A percentile compares a stretch with the other conserved stretches of the same genome.
Evolutionary conservation across 2,113 vertebrate genomes (phyloP).

Genomic region (Tor tambroides): DNA sequence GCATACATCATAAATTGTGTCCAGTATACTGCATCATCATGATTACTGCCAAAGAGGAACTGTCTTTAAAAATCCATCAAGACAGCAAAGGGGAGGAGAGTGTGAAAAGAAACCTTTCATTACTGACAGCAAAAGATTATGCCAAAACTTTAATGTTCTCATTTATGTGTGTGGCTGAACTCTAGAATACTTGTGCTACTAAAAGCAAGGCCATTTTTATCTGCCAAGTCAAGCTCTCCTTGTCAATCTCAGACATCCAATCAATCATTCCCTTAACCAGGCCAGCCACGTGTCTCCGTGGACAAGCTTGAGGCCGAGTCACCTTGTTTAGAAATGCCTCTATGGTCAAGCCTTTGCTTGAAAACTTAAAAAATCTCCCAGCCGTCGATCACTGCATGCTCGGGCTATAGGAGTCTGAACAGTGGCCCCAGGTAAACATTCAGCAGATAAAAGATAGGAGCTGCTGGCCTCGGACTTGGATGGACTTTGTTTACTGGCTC

Average conservation of each 20-base stretch:
- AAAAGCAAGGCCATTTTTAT: slow-evolving; percentile 61
- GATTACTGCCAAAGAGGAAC: slow-evolving; percentile 58
- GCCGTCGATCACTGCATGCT: neutral
- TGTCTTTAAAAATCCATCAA: slow-evolving; percentile 71
- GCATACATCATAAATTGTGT: neutral
- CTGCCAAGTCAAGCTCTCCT: slow-evolving; percentile 50
- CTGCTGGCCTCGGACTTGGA: slow-evolving; percentile 31
- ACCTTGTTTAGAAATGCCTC: slow-evolving; percentile 31
- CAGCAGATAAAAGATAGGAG: slow-evolving; percentile 9
- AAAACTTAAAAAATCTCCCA: neutral
- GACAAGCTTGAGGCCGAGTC: slow-evolving; percentile 24
- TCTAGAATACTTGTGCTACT: slow-evolving; percentile 51
- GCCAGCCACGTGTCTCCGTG: slow-evolving; percentile 16
- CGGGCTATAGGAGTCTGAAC: neutral
- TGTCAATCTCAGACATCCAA: slow-evolving; percentile 23
- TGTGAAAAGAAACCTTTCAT: slow-evolving; percentile 59
- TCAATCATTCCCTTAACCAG: slow-evolving; percentile 32
- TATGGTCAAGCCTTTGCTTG: slow-evolving; percentile 7
- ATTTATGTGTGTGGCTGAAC: slow-evolving; percentile 64
- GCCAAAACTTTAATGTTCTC: slow-evolving; percentile 64
- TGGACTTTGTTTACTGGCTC: neutral
- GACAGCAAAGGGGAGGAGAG: slow-evolving; percentile 55
- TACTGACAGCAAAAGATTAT: slow-evolving; percentile 49
- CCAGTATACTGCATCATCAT: slow-evolving; percentile 36
- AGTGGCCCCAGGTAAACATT: slow-evolving; percentile 20